These are phyloP conservation scores for Hyppa rectilinea DNA, from an alignment of 2,888 invertebrate species.

Conservation along the genomic window DNA sequence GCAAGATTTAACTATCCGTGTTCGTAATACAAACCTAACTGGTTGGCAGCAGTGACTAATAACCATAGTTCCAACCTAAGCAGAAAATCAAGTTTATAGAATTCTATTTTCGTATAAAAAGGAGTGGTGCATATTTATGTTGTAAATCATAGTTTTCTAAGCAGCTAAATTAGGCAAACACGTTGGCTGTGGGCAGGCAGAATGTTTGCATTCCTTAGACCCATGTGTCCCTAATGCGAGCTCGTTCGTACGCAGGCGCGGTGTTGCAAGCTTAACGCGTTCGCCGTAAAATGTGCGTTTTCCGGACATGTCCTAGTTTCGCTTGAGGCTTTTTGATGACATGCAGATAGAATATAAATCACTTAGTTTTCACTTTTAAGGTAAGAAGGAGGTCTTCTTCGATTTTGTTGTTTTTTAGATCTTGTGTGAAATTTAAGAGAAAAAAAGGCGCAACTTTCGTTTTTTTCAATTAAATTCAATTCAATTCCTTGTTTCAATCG, in stretches of 20 bases:
- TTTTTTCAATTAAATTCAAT: too few relatives aligned
- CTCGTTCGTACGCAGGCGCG: constrained; percentile 44
- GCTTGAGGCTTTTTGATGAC: constrained; percentile 46
- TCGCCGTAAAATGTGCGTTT: constrained; percentile 55
- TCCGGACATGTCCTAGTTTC: constrained; percentile 60
- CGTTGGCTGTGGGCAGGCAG: constrained; percentile 47
- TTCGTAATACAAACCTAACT: constrained; percentile 1
- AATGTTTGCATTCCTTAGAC: constrained; percentile 64
- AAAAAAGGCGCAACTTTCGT: background rate
- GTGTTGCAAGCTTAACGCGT: constrained; percentile 62
- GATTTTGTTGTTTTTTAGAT: background rate
- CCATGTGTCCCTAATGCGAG: constrained; percentile 58
- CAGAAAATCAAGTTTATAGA: constrained; percentile 27
- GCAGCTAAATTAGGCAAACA: constrained; percentile 60
- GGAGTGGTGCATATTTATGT: constrained; percentile 48
- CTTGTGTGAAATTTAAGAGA: background rate
- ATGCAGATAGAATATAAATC: constrained; percentile 46
- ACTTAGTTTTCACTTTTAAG: constrained; percentile 61
- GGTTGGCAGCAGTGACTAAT: constrained; percentile 9
- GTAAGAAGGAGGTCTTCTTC: constrained; percentile 15
- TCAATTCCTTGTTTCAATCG: too few relatives aligned
- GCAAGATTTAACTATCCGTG: background rate
- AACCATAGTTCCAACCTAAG: background rate
- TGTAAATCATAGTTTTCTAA: constrained; percentile 53
- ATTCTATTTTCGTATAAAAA: constrained; percentile 36